phyloP scores from a whole-genome alignment of 2,888 invertebrate species.

The Agonum fuliginosum region DNA sequence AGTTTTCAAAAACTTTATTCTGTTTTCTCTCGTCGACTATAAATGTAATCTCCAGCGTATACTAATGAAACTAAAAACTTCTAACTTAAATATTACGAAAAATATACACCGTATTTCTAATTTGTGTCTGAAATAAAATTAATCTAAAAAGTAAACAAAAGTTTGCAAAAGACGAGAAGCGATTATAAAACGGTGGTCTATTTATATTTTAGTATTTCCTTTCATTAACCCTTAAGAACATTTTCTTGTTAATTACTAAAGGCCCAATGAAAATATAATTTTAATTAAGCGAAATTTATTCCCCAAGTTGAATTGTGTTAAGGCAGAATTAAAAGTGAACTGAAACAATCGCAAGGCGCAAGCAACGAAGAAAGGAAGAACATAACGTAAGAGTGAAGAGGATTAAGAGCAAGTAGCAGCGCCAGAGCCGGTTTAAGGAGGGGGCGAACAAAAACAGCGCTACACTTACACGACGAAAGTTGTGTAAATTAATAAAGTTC shows the following conservation, averaged over 20 bases:
- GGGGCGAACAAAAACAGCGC: neutral
- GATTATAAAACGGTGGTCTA: slow-evolving; percentile 3
- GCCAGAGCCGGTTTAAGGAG: neutral
- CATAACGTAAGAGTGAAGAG: slow-evolving; percentile 24
- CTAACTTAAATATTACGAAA: slow-evolving; percentile 33
- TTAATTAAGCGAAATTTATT: slow-evolving; percentile 43
- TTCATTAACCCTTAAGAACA: slow-evolving; percentile 37
- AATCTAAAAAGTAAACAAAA: slow-evolving; percentile 25
- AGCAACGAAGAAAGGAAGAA: slow-evolving; percentile 2
- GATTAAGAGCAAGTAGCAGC: neutral
- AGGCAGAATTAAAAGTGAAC: slow-evolving; percentile 39
- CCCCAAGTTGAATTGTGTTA: slow-evolving; percentile 39
- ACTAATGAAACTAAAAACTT: slow-evolving; percentile 37
- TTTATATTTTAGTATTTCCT: slow-evolving; percentile 39
- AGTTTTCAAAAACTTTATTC: slow-evolving; percentile 35
- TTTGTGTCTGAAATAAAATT: neutral
- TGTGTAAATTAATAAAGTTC: slow-evolving; percentile 54
- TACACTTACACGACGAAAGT: slow-evolving; percentile 24
- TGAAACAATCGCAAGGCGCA: slow-evolving; percentile 30
- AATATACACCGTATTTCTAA: slow-evolving; percentile 10
- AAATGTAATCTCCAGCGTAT: slow-evolving; percentile 27
- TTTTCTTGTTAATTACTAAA: slow-evolving; percentile 45
- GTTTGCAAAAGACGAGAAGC: neutral
- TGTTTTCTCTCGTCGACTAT: slow-evolving; percentile 22
- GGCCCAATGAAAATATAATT: slow-evolving; percentile 43